Evolutionary conservation across 2,113 vertebrate genomes (phyloP).

Genomic region (Corydoras maculifer): DNA sequence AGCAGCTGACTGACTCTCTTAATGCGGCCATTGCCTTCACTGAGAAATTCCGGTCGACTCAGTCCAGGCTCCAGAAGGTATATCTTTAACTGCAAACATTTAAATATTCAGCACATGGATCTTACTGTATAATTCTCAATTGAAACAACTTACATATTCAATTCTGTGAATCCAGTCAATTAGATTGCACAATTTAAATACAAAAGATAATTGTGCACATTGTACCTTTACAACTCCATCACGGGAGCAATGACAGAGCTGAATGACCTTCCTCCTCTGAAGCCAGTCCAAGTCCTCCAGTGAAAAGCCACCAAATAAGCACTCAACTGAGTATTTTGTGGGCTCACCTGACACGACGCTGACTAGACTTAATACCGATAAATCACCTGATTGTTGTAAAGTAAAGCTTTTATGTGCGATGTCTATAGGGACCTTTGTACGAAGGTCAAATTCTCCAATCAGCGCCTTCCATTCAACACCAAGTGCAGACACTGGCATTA

Average conservation of each 20-base stretch:
- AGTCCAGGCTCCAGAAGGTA: slow-evolving; percentile 82
- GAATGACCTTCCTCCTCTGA: slow-evolving; percentile 83
- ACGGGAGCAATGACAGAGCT: slow-evolving; percentile 71
- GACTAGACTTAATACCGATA: slow-evolving; percentile 68
- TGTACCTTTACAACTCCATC: slow-evolving; percentile 75
- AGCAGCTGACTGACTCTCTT: slow-evolving; percentile 87
- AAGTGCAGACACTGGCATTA: slow-evolving; percentile 52
- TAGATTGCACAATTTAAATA: too few relatives aligned
- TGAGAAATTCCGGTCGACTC: slow-evolving; percentile 82
- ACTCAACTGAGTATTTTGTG: slow-evolving; percentile 57
- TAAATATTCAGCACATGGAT: too few relatives aligned
- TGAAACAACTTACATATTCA: too few relatives aligned
- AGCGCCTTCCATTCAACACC: slow-evolving; percentile 74
- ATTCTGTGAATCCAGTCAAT: too few relatives aligned
- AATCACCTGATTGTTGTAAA: slow-evolving; percentile 63
- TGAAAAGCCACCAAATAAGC: slow-evolving; percentile 66
- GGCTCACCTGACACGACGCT: slow-evolving; percentile 46
- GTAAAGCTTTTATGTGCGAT: slow-evolving; percentile 63
- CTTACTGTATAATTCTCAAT: too few relatives aligned
- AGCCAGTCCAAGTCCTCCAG: slow-evolving; percentile 90
- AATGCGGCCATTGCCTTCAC: slow-evolving; percentile 82
- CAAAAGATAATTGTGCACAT: too few relatives aligned
- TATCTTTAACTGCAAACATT: slow-evolving; percentile 74
- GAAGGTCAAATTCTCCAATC: slow-evolving; percentile 76
- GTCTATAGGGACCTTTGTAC: slow-evolving; percentile 49